Base-by-base conservation (phyloP, 2,888 invertebrate species). In the Acanthosepion lycidas region DNA sequence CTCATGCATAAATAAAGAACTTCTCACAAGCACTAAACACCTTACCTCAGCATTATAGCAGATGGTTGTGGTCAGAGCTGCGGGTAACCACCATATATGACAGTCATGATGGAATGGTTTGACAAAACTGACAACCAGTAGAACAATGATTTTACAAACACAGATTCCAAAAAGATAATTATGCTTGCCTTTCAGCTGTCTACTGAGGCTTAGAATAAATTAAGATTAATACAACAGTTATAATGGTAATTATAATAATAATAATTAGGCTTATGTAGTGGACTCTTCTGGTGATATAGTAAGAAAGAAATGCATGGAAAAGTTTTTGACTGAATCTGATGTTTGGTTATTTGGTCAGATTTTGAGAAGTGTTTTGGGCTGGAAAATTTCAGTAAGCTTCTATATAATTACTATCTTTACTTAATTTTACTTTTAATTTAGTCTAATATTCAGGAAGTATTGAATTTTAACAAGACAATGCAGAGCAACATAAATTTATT, bases 1-100 rank as follows among this genome's bases (percentile, higher is more conserved):
- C n/a, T 78, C 78, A 78, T 78, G n/a, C 78, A 78, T 78, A 78
- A 78, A 78, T 78, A 78, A 78, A 78, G 78, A 78, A 78, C 28
- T 78, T 78, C 78, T 78, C 55, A 55, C 55, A 55, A 55, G 55
- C 20, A 18, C 78, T 78, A 78, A 78, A 78, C 78, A 78, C n/a
- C n/a, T 78, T 78, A 78, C 78, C 78, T 78, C 8, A 15, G 9
- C 28, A 78, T 78, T 78, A 78, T 78, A n/a, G 78, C 78, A 78
- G 78, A 78, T n/a, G 78, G 78, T 78, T 78, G n/a, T 0, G 78
- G 28, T n/a, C 9, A 78, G n/a, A 78, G n/a, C n/a, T 8, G n/a
- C n/a, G 12, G n/a, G n/a, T 28, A 28, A 15, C 78, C 78, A n/a
- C n/a, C n/a, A 78, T 18, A n/a, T n/a, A 78, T 78, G 5, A n/a